Evolutionary conservation across 2,113 vertebrate genomes (phyloP).

Genomic region (Pristiophorus japonicus): DNA sequence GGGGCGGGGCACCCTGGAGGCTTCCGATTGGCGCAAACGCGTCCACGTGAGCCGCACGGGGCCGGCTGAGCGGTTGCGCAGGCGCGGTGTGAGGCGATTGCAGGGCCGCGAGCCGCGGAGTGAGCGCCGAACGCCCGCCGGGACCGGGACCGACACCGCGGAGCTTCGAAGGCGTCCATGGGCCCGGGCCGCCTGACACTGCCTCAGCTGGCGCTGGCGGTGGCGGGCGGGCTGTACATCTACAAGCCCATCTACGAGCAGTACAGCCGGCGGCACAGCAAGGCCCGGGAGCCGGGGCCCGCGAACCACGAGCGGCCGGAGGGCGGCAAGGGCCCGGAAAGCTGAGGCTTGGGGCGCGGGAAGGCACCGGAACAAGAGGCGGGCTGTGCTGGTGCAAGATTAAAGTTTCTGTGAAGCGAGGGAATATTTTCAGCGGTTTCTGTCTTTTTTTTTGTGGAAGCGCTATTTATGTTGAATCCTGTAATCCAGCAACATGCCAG

Average conservation of each 20-base stretch:
- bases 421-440: no score
- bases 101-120: no score
- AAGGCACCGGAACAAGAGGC: conserved; percentile 38
- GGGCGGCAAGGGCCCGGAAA: conserved; percentile 11
- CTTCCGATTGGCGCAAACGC: rapidly evolving
- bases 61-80: no score
- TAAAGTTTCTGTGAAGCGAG: not conserved
- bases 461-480: not conserved
- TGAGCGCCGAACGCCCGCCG: no score
- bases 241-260: conserved; percentile 68
- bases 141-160: no score
- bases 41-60: rapidly evolving
- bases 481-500: not conserved
- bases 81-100: no score
- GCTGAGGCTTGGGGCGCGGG: conserved; percentile 38
- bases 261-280: conserved; percentile 42
- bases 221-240: conserved; percentile 75
- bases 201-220: conserved; percentile 56
- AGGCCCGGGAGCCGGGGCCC: not conserved
- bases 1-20: rapidly evolving
- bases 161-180: no score
- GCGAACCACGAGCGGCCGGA: no score
- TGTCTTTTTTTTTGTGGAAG: no score
- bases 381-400: conserved; percentile 24
- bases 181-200: conserved; percentile 58